Conservation (phyloP, 2,888 invertebrate genomes). For the Argyresthia albistria region DNA sequence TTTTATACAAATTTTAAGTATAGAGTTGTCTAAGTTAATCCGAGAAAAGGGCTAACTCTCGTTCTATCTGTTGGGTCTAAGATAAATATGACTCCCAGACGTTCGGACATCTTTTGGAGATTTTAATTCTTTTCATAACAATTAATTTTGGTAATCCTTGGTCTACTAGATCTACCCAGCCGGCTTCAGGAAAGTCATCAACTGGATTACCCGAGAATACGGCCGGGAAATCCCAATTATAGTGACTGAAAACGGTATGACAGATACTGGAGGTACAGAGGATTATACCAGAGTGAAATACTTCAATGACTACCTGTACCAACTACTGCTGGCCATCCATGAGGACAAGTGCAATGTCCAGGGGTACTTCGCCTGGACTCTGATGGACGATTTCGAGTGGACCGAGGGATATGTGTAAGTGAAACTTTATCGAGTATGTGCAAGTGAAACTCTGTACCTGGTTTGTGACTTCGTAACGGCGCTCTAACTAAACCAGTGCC, state of each 20-base stretch:
- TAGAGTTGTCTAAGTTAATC: too few relatives aligned
- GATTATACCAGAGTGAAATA: conserved; percentile 65
- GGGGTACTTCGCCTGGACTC: conserved; percentile 74
- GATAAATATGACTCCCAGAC: too few relatives aligned
- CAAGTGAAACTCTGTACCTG: too few relatives aligned
- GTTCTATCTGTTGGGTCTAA: too few relatives aligned
- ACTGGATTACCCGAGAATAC: conserved; percentile 75
- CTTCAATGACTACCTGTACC: conserved; percentile 56
- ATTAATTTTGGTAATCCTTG: too few relatives aligned
- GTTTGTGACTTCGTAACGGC: too few relatives aligned
- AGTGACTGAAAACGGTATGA: conserved; percentile 73
- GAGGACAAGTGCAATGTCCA: conserved; percentile 52
- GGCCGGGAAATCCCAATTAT: conserved; percentile 68
- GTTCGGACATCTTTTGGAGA: too few relatives aligned
- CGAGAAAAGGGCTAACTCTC: too few relatives aligned
- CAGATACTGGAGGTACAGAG: conserved; percentile 52
- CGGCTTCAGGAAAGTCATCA: conserved; percentile 75
- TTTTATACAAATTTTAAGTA: too few relatives aligned
- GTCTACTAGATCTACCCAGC: conserved; percentile 68
- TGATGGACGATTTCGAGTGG: conserved; percentile 78
- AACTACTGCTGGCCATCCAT: conserved; percentile 43
- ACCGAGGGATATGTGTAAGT: conserved; percentile 58
- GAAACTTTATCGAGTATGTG: too few relatives aligned
- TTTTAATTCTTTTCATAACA: too few relatives aligned
- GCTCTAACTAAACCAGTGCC: too few relatives aligned